phyloP scores from a whole-genome alignment of 1,140 invertebrate genomes.

The Neodiprion lecontei region DNA sequence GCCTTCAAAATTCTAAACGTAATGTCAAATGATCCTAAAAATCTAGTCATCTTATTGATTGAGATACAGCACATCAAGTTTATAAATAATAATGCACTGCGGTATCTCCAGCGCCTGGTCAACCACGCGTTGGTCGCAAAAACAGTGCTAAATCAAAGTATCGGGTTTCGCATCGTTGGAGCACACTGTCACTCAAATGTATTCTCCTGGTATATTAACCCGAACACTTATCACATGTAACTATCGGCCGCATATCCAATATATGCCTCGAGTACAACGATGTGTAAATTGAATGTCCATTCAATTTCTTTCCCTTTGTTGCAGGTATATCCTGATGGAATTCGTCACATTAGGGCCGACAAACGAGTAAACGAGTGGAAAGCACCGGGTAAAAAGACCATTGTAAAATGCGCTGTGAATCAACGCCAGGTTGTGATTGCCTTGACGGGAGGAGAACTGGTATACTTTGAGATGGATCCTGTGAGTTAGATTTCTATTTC shows the following conservation, averaged over 20 bases:
- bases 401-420: slow-evolving; percentile 98
- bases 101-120: slow-evolving; percentile 55
- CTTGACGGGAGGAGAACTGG: slow-evolving; percentile 94
- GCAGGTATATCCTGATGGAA: slow-evolving; percentile 96
- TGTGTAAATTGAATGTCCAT: neutral
- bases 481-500: slow-evolving; percentile 68
- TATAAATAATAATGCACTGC: slow-evolving; percentile 38
- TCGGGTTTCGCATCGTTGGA: slow-evolving; percentile 53
- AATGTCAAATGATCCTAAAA: neutral
- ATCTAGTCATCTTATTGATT: neutral
- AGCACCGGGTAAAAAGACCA: slow-evolving; percentile 95
- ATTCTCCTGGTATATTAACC: slow-evolving; percentile 43
- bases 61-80: neutral
- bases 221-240: slow-evolving; percentile 26
- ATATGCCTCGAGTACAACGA: slow-evolving; percentile 14
- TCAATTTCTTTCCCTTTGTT: slow-evolving; percentile 26
- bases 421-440: slow-evolving; percentile 98
- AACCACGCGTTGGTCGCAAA: slow-evolving; percentile 51
- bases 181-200: slow-evolving; percentile 32
- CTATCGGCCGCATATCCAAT: neutral
- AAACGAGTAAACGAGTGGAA: slow-evolving; percentile 99
- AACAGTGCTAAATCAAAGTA: slow-evolving; percentile 48
- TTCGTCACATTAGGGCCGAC: slow-evolving; percentile 96
- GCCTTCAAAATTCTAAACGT: no score
- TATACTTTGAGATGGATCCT: slow-evolving; percentile 99